phyloP scores from a whole-genome alignment of 2,888 invertebrate genomes.

The Andrena bucephala region DNA sequence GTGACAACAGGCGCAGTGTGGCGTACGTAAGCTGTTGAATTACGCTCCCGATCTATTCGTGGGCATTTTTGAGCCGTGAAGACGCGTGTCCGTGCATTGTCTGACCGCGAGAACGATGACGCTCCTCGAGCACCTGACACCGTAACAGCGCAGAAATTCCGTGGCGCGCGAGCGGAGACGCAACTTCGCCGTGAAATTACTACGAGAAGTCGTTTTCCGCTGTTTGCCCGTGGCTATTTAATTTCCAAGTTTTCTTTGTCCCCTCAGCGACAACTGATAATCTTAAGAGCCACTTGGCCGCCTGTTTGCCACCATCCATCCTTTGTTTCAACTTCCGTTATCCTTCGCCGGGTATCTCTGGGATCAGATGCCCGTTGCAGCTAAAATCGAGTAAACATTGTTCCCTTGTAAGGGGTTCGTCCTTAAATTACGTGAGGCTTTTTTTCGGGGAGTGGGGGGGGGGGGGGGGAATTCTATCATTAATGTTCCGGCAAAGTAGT shows the following conservation, averaged over 20 bases:
- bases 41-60: constrained; percentile 8
- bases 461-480: too few species aligned
- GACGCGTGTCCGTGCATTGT: constrained; percentile 7
- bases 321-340: constrained; percentile 6
- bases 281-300: constrained; percentile 3
- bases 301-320: not conserved
- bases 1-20: constrained; percentile 10
- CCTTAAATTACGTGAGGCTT: too few species aligned
- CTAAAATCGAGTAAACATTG: too few species aligned
- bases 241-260: constrained; percentile 18
- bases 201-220: constrained; percentile 2
- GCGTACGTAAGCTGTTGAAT: constrained; percentile 24
- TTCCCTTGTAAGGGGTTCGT: too few species aligned
- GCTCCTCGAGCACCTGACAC: not conserved
- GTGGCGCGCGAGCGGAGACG: not conserved
- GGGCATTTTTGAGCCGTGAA: constrained; percentile 11
- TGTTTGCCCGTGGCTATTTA: constrained; percentile 24
- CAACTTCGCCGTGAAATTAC: constrained; percentile 8
- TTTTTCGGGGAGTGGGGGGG: too few species aligned
- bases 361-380: not conserved
- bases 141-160: constrained; percentile 11
- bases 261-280: constrained; percentile 6
- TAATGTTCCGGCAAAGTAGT: too few species aligned
- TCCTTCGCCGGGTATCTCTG: not conserved
- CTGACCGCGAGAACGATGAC: not conserved